These are phyloP conservation scores for Encarsia formosa DNA, from an alignment of 2,888 invertebrate species.

Conservation along the genomic window DNA sequence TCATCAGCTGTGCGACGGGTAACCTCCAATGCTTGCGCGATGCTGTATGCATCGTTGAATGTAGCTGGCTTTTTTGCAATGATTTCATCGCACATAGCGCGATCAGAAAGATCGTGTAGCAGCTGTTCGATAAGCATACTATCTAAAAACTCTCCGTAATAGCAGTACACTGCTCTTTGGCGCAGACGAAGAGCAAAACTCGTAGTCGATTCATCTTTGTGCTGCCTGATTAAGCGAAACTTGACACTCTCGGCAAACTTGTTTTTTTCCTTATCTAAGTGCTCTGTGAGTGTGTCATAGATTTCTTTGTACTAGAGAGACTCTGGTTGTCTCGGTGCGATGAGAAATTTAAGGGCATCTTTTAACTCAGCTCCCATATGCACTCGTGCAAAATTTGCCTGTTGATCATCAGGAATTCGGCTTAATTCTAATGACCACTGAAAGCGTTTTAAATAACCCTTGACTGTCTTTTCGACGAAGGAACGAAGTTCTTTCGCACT, in stretches of 20 bases:
- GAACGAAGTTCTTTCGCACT: background rate
- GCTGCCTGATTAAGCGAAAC: slow-evolving; percentile 16
- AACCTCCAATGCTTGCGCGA: slow-evolving; percentile 19
- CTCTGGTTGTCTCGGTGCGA: slow-evolving; percentile 9
- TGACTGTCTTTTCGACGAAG: slow-evolving; percentile 8
- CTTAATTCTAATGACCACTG: slow-evolving; percentile 13
- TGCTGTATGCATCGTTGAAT: slow-evolving; percentile 17
- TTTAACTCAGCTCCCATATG: slow-evolving; percentile 5
- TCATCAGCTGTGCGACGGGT: slow-evolving; percentile 1
- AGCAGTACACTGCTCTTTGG: slow-evolving; percentile 20
- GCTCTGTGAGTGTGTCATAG: background rate
- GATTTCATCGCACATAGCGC: slow-evolving; percentile 23
- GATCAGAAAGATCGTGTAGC: slow-evolving; percentile 8
- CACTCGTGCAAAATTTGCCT: background rate
- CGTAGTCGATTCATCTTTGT: slow-evolving; percentile 12
- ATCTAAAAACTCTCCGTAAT: slow-evolving; percentile 20
- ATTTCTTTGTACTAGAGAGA: slow-evolving; percentile 2
- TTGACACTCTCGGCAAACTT: slow-evolving; percentile 27
- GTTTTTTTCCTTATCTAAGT: slow-evolving; percentile 18
- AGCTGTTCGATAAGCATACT: slow-evolving; percentile 26
- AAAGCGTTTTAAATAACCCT: slow-evolving; percentile 23
- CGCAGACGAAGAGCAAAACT: slow-evolving; percentile 20
- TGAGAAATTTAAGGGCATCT: slow-evolving; percentile 20
- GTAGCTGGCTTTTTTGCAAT: slow-evolving; percentile 19
- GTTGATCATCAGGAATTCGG: slow-evolving; percentile 1